Evolutionary conservation across 2,888 invertebrate genomes (phyloP), one percentile per base, ranked within the genome.

Genomic region (Taphrorychus bicolor): DNA sequence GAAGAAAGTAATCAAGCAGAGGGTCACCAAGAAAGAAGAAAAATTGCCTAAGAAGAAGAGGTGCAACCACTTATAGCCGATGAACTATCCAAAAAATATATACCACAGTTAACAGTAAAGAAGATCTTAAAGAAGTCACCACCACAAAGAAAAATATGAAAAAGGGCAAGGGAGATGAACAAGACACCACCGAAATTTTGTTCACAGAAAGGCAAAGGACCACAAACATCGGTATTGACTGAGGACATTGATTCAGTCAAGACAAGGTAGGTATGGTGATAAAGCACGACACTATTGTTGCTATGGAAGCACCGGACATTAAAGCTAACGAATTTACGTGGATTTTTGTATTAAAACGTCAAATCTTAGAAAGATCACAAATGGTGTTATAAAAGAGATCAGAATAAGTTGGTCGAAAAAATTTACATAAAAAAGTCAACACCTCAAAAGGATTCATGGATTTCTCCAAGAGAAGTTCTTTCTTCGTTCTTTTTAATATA

Each of bases 121-220:
- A 69, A 49, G 66, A 52, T 41, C 65, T 23, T 2, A 59, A 19
- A 53, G 71, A 72, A 45, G 53, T 53, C 16, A 24, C 49, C 18
- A 74, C 77, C 2, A 82, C 79, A 71, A 82, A 79, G 54, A 76
- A 78, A 62, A 74, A 77, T 9, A 78, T 82, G 45, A 79, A 79
- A 65, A 81, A 80, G 72, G 78, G 76, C 3, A 84, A 84, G 68
- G 84, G 82, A 57, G 81, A 83, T 66, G 67, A 81, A 69, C 83
- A 80, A n/a, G 78, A 81, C 59, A 76, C 81, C 40, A 18, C 32
- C n/a, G 45, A 40, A 40, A 77, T 78, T 11, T 73, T 78, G n/a
- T 70, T 72, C 7, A 73, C 75, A 56, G 75, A 72, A 75, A 59
- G 74, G 74, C 45, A 82, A 81, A 74, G 73, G 82, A 79, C 78